Evolutionary conservation across 2,797 vertebrate species (phyloP).

Genomic region (Melanotaenia nigrans): DNA sequence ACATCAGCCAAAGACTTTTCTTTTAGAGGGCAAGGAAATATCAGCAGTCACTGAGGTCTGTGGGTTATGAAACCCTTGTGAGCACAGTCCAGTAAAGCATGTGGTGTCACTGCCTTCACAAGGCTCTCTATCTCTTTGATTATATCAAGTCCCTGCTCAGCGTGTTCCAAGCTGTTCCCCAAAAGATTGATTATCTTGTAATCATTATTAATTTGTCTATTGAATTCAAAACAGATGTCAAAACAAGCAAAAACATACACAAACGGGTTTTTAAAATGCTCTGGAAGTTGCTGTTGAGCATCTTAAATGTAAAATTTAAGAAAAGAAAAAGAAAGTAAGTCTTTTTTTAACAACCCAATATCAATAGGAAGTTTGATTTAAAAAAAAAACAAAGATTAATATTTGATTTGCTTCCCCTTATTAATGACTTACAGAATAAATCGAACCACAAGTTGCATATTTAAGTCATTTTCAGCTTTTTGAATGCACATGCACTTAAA

Average conservation of each 20-base stretch:
- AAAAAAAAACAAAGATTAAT: too few relatives aligned
- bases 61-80: slow-evolving; percentile 66
- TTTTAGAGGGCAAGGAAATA: slow-evolving; percentile 22
- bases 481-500: background rate
- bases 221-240: background rate
- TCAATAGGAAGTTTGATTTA: too few relatives aligned
- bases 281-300: background rate
- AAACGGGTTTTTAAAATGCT: background rate
- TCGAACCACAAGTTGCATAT: background rate
- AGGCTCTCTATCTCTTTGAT: slow-evolving; percentile 38
- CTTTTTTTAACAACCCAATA: too few relatives aligned
- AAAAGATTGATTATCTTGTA: background rate
- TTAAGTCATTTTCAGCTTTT: background rate
- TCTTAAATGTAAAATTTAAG: background rate
- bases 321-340: background rate
- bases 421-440: background rate
- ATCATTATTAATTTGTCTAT: background rate
- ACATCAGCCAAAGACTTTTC: slow-evolving; percentile 31
- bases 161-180: background rate
- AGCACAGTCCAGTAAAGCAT: slow-evolving; percentile 65
- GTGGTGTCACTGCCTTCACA: slow-evolving; percentile 44
- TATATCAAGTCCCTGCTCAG: slow-evolving; percentile 24
- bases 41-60: slow-evolving; percentile 53
- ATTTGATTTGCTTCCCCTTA: background rate
- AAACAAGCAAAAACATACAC: background rate